A percentile compares a stretch with the other conserved stretches of the same genome.
These are phyloP conservation scores for Orientallactaga bullata DNA, from an alignment of 2,113 vertebrate species.

Conservation along the genomic window DNA sequence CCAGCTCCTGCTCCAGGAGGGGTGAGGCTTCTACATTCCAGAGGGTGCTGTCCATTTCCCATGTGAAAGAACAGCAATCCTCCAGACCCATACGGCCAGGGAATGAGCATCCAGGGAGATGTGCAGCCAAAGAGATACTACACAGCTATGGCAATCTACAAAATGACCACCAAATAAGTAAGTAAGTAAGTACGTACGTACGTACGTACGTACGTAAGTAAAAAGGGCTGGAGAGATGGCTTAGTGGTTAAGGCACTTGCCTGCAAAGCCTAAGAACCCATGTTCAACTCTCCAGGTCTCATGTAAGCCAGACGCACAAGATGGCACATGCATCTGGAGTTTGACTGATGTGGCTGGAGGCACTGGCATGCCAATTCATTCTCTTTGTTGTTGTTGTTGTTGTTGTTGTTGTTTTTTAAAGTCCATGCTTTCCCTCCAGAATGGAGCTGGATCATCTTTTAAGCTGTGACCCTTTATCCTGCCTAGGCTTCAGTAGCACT, in stretches of 20 bases:
- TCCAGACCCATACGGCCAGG: conserved; percentile 48
- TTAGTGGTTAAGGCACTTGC: no score
- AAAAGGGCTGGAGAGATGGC: no score
- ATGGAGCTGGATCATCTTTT: background rate
- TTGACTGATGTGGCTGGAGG: no score
- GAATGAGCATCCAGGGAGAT: background rate
- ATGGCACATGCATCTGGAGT: no score
- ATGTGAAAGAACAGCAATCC: conserved; percentile 49
- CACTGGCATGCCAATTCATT: no score
- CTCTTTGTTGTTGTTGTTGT: no score
- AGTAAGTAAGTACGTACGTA: no score
- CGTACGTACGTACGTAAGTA: no score
- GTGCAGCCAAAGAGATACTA: background rate
- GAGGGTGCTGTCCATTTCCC: conserved; percentile 70
- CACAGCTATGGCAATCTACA: conserved; percentile 12
- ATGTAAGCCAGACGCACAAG: no score
- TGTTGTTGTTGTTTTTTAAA: no score
- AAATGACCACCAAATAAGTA: background rate
- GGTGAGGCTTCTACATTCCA: conserved; percentile 59
- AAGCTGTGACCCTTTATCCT: conserved; percentile 43
- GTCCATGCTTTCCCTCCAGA: conserved; percentile 17
- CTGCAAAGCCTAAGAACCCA: no score
- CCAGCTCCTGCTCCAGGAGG: conserved; percentile 14
- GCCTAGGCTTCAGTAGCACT: conserved; percentile 32
- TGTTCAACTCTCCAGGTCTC: no score